Conservation (phyloP, 92 coral and sea anemone species). For the Nematostella vectensis region DNA sequence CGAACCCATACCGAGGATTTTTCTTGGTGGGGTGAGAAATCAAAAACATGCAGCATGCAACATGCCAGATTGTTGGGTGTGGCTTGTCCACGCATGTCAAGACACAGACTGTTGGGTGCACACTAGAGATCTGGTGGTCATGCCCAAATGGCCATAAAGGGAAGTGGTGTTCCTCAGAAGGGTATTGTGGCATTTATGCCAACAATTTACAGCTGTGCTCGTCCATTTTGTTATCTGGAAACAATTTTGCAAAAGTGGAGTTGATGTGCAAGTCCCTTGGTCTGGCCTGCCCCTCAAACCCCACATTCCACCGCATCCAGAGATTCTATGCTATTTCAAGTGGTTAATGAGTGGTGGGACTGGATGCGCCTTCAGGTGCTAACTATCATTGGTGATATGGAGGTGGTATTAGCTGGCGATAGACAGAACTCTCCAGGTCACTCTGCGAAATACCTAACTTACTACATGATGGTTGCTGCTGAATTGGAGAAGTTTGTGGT, state of each 20-base stretch:
- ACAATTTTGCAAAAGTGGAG: slow-evolving; percentile 26
- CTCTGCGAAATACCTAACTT: slow-evolving; percentile 23
- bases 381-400: slow-evolving; percentile 10
- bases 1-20: no score
- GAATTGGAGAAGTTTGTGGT: slow-evolving; percentile 17
- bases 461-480: slow-evolving; percentile 17
- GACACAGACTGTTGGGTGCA: slow-evolving; percentile 2
- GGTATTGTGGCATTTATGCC: slow-evolving; percentile 19
- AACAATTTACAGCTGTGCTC: slow-evolving; percentile 35
- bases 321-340: slow-evolving; percentile 29
- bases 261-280: slow-evolving; percentile 25
- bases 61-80: neutral
- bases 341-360: slow-evolving; percentile 36
- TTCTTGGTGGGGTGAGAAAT: no score
- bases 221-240: slow-evolving; percentile 31
- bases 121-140: slow-evolving; percentile 5
- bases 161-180: slow-evolving; percentile 34
- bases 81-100: neutral
- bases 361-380: slow-evolving; percentile 23
- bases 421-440: slow-evolving; percentile 45
- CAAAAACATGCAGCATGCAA: no score
- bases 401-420: slow-evolving; percentile 38
- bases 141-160: slow-evolving; percentile 25
- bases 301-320: slow-evolving; percentile 24
- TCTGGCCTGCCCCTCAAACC: slow-evolving; percentile 16